Evolutionary conservation across 2,888 invertebrate species (phyloP).

Genomic region (Tinea pellionella): DNA sequence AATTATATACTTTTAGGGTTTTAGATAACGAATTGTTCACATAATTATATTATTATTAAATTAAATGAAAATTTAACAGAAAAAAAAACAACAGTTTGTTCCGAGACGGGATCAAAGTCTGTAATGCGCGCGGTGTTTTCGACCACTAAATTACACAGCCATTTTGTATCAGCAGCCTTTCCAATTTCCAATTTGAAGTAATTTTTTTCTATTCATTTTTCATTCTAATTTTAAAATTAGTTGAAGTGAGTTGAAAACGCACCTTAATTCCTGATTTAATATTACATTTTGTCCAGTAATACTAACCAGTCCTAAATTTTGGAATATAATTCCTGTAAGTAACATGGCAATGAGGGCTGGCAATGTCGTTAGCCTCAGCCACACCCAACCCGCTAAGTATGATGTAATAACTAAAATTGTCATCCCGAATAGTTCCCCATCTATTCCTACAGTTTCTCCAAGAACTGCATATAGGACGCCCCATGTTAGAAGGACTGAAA

Average conservation of each 20-base stretch:
- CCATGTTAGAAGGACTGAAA: conserved; percentile 73
- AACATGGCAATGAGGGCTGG: conserved; percentile 84
- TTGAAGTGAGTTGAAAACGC: too few relatives aligned
- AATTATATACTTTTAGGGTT: neutral
- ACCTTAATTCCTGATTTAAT: conserved; percentile 73
- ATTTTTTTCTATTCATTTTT: too few relatives aligned
- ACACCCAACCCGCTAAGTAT: conserved; percentile 77
- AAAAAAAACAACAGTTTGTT: too few relatives aligned
- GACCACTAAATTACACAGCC: too few relatives aligned
- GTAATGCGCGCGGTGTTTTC: too few relatives aligned
- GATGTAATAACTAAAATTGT: conserved; percentile 75
- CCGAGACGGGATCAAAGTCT: too few relatives aligned
- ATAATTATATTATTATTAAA: too few relatives aligned
- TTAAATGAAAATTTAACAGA: too few relatives aligned
- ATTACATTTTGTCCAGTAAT: conserved; percentile 71
- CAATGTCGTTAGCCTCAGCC: conserved; percentile 75
- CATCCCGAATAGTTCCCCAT: conserved; percentile 76
- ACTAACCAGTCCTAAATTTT: conserved; percentile 72
- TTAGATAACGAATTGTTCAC: conserved; percentile 24
- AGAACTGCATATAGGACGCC: conserved; percentile 75
- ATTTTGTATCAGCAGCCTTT: too few relatives aligned
- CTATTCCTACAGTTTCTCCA: conserved; percentile 71
- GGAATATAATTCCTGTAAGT: conserved; percentile 76
- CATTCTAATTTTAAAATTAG: too few relatives aligned
- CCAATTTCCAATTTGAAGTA: too few relatives aligned